A percentile compares a stretch with the other conserved stretches of the same genome.
Conservation (phyloP, 2,888 invertebrate species). For the Crioceris asparagi region DNA sequence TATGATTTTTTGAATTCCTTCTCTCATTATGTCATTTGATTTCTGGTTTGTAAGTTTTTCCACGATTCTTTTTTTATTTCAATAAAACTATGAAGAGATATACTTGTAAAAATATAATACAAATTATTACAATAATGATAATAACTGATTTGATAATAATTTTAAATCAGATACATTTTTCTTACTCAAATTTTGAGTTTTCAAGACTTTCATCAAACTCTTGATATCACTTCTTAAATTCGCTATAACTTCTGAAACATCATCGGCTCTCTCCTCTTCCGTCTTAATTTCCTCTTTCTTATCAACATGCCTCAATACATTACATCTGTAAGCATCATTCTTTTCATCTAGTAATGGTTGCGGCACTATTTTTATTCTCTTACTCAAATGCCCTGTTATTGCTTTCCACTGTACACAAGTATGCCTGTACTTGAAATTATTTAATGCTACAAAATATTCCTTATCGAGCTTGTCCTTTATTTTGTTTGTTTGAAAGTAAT, state of each 20-base stretch:
- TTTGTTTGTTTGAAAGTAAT: slow-evolving; percentile 11
- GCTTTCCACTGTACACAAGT: slow-evolving; percentile 13
- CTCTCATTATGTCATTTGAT: too few species aligned
- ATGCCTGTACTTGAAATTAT: slow-evolving; percentile 8
- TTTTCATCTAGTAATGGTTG: too few species aligned
- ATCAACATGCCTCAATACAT: neutral
- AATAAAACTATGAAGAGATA: too few species aligned
- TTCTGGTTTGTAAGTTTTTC: too few species aligned
- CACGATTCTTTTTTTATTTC: too few species aligned
- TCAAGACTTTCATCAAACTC: slow-evolving; percentile 18
- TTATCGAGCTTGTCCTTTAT: slow-evolving; percentile 2
- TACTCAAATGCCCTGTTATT: neutral
- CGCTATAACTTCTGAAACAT: slow-evolving; percentile 15
- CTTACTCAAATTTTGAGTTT: slow-evolving; percentile 19
- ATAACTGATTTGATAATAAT: slow-evolving; percentile 18
- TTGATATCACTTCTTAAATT: slow-evolving; percentile 22
- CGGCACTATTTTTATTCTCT: too few species aligned
- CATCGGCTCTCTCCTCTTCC: slow-evolving; percentile 7
- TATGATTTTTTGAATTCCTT: too few species aligned
- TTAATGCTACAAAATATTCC: slow-evolving; percentile 11
- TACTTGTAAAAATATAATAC: too few species aligned
- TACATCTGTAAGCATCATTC: slow-evolving; percentile 5
- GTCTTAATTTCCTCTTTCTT: neutral
- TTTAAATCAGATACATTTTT: slow-evolving; percentile 22
- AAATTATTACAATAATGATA: slow-evolving; percentile 16